Evolutionary conservation across 2,797 vertebrate genomes (phyloP), one percentile per base, ranked within the genome.

Genomic region (Sebastolobus alascanus): DNA sequence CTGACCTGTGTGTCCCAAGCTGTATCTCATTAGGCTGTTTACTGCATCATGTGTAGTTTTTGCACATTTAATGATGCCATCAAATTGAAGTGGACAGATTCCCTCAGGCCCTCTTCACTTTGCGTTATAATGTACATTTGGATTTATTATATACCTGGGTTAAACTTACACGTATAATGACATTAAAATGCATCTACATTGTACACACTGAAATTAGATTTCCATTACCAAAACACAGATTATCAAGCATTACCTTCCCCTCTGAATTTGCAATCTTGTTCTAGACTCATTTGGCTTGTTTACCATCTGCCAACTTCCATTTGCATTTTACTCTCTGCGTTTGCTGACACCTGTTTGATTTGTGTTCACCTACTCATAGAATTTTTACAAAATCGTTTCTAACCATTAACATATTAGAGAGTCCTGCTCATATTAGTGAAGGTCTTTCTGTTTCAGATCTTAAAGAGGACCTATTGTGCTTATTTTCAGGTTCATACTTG

Each of bases 1-100:
- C 46, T 76, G 84, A 85, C 84, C 81, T 82, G 54, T 79, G 68
- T 75, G 71, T 78, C 43, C 20, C 12, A 29, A 31, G 8, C 14
- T 83, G 8, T 43, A 58, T 77, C 29, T 40, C 61, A 29, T 72
- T 27, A 69, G 50, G 46, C 22, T 66, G 59, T 82, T 79, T 71
- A 50, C 65, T 8, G 46, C 46, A 25, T 59, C 16, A 33, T 29
- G 11, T 79, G 16, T 64, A 31, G 64, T 66, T 67, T 22, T 37
- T 29, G 29, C 54, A 37, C n/a, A 73, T 77, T 61, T 79, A 64
- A 79, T 56, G 9, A 71, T 27, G 38, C 25, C 38, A 65, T 68
- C 61, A 65, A 56, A 55, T 38, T 2, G 4, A 59, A 33, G 50
- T 37, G 4, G 54, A 65, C 16, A 29, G 18, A 54, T 65, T 33